Base-by-base conservation (phyloP, 2,797 vertebrate genomes). In the Eulemur mongoz region DNA sequence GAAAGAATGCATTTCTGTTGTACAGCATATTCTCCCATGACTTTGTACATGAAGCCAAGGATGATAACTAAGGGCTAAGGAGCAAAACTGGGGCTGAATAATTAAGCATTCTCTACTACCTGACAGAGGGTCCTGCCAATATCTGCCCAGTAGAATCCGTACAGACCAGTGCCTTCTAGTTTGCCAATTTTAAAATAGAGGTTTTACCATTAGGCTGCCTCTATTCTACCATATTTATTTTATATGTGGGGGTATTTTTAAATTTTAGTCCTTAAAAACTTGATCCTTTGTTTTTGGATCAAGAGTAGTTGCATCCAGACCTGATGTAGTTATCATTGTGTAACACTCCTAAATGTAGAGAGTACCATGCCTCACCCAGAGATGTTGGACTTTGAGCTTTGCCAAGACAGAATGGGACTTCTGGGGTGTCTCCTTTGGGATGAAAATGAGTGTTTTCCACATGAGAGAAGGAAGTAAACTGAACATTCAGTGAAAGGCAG, bases 131-230 rank as follows among this genome's bases (percentile, higher is more conserved):
- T 14, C 1, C 2, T 73, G n/a, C 32, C 8, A 59, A 40, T 6
- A 0, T 82, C 63, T 82, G 14, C 63, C 38, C 7, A 48, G 23
- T 8, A 73, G 35, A 61, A 61, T 91, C 23, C n/a, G 61, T 88
- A 73, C 0, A 89, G 27, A 89, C 3, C 15, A 93, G 27, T n/a
- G 17, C 67, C 57, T 80, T 85, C 52, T 14, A 93, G 59, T 78
- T 95, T 95, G 67, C 5, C 32, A 63, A 45, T 89, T 89, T 89
- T 40, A 90, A 92, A 93, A 78, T 61, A 59, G 2, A 32, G 72
- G 6, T 52, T 2, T 18, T 85, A 45, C 7, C 35, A 76, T 72
- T 84, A 72, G 22, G 7, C 25, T 81, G 32, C 20, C 12, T 63
- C 12, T 89, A 3, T 52, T 69, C 65, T 84, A 35, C 57, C 18